Conservation (phyloP, 2,888 invertebrate species). For the Callimorpha dominula region DNA sequence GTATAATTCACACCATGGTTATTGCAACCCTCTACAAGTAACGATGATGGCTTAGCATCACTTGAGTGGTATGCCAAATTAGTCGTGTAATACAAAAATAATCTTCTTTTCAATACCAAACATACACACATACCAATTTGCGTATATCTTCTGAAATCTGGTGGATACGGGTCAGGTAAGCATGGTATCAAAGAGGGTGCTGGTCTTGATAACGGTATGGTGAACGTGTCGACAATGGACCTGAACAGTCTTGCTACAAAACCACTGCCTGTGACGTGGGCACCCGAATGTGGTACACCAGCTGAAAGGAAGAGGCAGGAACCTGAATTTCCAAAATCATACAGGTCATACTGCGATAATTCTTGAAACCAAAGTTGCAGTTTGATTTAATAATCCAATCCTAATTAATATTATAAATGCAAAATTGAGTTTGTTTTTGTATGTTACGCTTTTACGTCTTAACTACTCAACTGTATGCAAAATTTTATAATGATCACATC, state of each 20-base stretch:
- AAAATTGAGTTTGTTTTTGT: too few relatives aligned
- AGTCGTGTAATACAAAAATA: background rate
- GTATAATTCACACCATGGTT: too few relatives aligned
- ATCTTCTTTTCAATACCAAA: background rate
- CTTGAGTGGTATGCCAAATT: background rate
- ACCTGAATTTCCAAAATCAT: background rate
- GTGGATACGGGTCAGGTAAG: slow-evolving; percentile 91
- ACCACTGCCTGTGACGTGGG: slow-evolving; percentile 64
- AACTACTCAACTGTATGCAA: too few relatives aligned
- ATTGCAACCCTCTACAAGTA: too few relatives aligned
- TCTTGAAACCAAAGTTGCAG: too few relatives aligned
- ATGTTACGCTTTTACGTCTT: too few relatives aligned
- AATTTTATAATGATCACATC: too few relatives aligned
- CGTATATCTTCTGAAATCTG: slow-evolving; percentile 88
- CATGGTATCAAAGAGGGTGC: slow-evolving; percentile 86
- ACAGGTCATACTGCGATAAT: too few relatives aligned
- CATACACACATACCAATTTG: slow-evolving; percentile 85
- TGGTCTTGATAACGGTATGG: slow-evolving; percentile 58
- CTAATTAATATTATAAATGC: too few relatives aligned
- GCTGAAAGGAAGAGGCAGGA: slow-evolving; percentile 51
- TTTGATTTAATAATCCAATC: too few relatives aligned
- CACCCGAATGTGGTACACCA: slow-evolving; percentile 59
- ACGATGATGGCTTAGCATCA: too few relatives aligned
- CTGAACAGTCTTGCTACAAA: slow-evolving; percentile 65
- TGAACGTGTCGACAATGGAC: slow-evolving; percentile 62